phyloP scores from a whole-genome alignment of 2,797 vertebrate species.

The Hipposideros larvatus region DNA sequence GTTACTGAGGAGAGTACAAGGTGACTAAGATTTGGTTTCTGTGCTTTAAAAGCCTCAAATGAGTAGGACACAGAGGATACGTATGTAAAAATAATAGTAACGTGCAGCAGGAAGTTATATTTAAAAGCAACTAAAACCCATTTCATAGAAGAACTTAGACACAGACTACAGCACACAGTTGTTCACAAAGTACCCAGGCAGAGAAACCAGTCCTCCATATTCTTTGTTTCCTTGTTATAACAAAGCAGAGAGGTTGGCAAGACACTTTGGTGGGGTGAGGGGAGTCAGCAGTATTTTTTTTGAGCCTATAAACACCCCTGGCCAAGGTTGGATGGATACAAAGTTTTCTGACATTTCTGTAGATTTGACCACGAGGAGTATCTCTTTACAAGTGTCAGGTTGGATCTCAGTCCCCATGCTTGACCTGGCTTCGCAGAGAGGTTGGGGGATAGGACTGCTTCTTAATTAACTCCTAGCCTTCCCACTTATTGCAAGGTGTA shows the following conservation, averaged over 20 bases:
- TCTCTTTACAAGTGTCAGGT: not conserved
- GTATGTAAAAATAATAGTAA: not conserved
- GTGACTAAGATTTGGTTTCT: not conserved
- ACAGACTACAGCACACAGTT: not conserved
- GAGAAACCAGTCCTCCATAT: not conserved
- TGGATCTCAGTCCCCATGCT: not conserved
- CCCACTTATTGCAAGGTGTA: not conserved
- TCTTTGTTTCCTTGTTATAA: not conserved
- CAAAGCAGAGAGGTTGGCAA: not conserved
- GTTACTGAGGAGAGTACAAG: not conserved
- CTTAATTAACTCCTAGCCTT: not conserved
- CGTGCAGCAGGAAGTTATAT: not conserved
- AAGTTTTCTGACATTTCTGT: not conserved
- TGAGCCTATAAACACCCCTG: not conserved
- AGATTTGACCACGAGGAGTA: not conserved
- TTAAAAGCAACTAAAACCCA: not conserved
- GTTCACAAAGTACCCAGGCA: not conserved
- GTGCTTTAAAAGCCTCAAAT: not conserved
- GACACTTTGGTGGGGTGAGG: not conserved
- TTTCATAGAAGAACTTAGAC: constrained; percentile 1
- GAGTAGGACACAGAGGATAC: not conserved
- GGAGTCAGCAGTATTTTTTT: not conserved
- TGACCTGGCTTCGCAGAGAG: not conserved
- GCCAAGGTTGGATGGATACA: not conserved
- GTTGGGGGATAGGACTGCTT: not conserved